phyloP scores from a whole-genome alignment of 1,140 invertebrate species.

The Ditylenchus dipsaci region DNA sequence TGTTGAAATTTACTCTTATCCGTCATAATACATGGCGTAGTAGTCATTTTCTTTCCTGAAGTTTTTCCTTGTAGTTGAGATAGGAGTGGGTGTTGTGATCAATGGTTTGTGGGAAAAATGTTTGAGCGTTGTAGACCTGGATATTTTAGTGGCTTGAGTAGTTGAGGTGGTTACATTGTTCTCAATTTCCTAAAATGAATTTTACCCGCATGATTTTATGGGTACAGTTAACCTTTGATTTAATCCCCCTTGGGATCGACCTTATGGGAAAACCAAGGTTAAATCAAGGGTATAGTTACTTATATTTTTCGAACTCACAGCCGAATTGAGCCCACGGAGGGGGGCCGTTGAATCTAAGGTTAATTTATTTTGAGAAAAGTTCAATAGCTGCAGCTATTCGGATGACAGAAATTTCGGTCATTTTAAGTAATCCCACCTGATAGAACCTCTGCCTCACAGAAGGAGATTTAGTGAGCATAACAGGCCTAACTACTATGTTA shows the following conservation, averaged over 20 bases:
- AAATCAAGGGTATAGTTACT: too few species aligned
- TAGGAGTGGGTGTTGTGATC: background rate
- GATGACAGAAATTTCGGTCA: too few species aligned
- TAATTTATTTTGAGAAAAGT: too few species aligned
- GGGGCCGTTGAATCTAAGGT: background rate
- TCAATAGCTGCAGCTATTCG: too few species aligned
- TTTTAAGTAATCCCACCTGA: too few species aligned
- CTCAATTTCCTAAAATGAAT: constrained; percentile 1
- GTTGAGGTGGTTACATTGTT: constrained; percentile 1
- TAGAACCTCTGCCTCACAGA: background rate
- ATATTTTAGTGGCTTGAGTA: background rate
- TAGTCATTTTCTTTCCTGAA: constrained; percentile 34
- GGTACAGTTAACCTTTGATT: too few species aligned
- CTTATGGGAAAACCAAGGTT: too few species aligned
- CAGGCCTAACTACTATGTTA: background rate
- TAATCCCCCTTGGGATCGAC: too few species aligned
- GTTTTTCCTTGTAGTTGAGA: constrained; percentile 32
- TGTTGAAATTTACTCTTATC: background rate
- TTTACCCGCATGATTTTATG: background rate
- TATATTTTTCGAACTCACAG: background rate
- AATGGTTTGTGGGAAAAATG: background rate
- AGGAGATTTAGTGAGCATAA: constrained; percentile 5
- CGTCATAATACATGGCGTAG: constrained; percentile 40
- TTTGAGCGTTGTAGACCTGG: background rate
- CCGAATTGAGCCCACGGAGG: too few species aligned